phyloP scores from a whole-genome alignment of 2,113 vertebrate genomes.

The Anser brachyrhynchus region DNA sequence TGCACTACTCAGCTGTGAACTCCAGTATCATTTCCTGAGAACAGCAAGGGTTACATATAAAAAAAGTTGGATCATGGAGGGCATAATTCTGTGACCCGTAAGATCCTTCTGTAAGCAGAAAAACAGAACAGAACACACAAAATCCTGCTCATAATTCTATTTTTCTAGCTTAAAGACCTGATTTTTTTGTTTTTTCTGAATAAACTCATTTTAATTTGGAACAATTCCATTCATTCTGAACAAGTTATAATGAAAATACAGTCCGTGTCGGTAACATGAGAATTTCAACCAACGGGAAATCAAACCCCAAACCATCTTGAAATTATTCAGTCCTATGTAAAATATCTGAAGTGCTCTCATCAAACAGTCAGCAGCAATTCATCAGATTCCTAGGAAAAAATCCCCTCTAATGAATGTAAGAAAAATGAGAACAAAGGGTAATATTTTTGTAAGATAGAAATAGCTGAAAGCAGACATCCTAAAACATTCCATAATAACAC shows the following conservation, averaged over 20 bases:
- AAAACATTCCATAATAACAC: not conserved
- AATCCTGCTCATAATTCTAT: not conserved
- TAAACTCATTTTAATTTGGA: not conserved
- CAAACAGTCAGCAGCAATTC: not conserved
- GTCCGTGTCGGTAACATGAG: not conserved
- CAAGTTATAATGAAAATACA: not conserved
- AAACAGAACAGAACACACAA: not conserved
- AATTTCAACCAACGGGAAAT: not conserved
- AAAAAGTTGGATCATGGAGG: not conserved
- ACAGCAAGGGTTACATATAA: not conserved
- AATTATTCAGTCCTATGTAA: conserved; percentile 6
- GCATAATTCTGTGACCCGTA: not conserved
- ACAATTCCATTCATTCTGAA: not conserved
- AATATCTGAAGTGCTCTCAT: not conserved
- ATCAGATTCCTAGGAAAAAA: not conserved
- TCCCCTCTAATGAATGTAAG: not conserved
- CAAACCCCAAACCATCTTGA: conserved; percentile 8
- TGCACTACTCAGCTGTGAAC: not conserved
- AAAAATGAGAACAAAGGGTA: not conserved
- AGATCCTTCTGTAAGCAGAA: not conserved
- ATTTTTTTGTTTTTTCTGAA: not conserved
- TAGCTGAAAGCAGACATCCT: not conserved
- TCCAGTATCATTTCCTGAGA: not conserved
- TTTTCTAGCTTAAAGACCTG: not conserved
- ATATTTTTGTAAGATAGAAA: not conserved